A percentile compares a stretch with the other conserved stretches of the same genome.
Evolutionary conservation across 2,888 invertebrate species (phyloP).

Genomic region (Acronicta aceris): DNA sequence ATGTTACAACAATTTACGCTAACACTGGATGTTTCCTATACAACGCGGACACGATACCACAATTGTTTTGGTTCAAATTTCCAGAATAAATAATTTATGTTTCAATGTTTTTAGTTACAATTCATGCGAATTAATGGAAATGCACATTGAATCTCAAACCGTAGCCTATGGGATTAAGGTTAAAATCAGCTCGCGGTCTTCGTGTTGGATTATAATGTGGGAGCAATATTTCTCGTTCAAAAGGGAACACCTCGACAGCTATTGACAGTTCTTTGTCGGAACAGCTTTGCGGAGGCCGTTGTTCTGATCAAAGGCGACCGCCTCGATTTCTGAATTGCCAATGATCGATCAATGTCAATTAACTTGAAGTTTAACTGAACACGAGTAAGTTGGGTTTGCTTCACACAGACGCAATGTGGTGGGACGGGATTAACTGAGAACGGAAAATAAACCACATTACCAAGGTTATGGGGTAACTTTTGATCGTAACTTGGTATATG

Average conservation of each 20-base stretch:
- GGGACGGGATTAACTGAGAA: slow-evolving; percentile 9
- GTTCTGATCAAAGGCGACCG: slow-evolving; percentile 50
- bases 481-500: background rate
- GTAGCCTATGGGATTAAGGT: slow-evolving; percentile 12
- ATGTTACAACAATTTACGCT: slow-evolving; percentile 17
- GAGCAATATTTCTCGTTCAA: slow-evolving; percentile 44
- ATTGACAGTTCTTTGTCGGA: slow-evolving; percentile 55
- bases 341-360: slow-evolving; percentile 58
- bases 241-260: slow-evolving; percentile 42
- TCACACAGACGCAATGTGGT: slow-evolving; percentile 19
- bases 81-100: slow-evolving; percentile 39
- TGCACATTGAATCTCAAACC: slow-evolving; percentile 15
- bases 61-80: slow-evolving; percentile 30
- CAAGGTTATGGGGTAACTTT: background rate
- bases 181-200: slow-evolving; percentile 14
- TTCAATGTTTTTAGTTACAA: slow-evolving; percentile 22
- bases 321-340: slow-evolving; percentile 38
- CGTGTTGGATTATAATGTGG: slow-evolving; percentile 8
- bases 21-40: slow-evolving; percentile 2
- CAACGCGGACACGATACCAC: slow-evolving; percentile 8
- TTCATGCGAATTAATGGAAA: slow-evolving; percentile 20
- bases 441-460: slow-evolving; percentile 19
- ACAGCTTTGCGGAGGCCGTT: slow-evolving; percentile 26
- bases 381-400: slow-evolving; percentile 37
- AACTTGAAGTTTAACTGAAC: slow-evolving; percentile 40